phyloP scores from a whole-genome alignment of 2,113 vertebrate genomes.

The Empidonax traillii region DNA sequence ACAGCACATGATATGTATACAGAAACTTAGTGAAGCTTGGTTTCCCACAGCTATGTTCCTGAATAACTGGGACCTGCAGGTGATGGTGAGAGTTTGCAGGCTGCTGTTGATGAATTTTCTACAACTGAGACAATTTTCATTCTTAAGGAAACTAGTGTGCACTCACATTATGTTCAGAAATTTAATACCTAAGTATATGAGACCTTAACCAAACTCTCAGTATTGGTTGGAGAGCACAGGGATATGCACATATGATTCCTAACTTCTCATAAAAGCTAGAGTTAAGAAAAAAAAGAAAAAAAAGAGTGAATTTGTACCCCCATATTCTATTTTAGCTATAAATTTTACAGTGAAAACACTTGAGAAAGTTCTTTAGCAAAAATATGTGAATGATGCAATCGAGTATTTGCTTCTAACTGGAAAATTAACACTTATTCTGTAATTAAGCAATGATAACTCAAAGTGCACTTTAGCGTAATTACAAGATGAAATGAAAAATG shows the following conservation, averaged over 20 bases:
- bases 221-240: background rate
- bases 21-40: background rate
- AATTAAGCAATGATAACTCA: background rate
- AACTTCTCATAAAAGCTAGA: background rate
- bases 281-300: background rate
- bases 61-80: background rate
- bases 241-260: background rate
- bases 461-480: constrained; percentile 11
- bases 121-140: background rate
- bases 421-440: background rate
- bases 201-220: background rate
- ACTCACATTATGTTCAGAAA: background rate
- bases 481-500: background rate
- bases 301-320: fast-evolving
- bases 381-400: background rate
- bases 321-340: fast-evolving
- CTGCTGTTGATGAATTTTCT: background rate
- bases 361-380: background rate
- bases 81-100: background rate
- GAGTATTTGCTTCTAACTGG: background rate
- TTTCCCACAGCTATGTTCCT: background rate
- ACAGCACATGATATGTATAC: background rate
- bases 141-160: background rate
- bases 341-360: background rate
- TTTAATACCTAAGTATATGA: background rate